Evolutionary conservation across 2,113 vertebrate genomes (phyloP).

Genomic region (Macrotis lagotis): DNA sequence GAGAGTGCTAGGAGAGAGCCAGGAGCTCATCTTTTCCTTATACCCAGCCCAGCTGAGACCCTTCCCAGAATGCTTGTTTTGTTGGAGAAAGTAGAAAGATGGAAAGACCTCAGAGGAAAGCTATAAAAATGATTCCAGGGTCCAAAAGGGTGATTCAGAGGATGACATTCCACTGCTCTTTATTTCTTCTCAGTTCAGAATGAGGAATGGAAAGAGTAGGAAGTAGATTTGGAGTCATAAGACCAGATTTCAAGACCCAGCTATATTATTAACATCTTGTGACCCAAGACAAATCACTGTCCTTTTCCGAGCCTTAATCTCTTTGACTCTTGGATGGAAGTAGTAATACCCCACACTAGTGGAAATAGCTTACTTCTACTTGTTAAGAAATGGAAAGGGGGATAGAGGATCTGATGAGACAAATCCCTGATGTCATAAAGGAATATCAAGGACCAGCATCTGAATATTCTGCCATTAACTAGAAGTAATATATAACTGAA

Average conservation of each 20-base stretch:
- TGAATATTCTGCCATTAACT: background rate
- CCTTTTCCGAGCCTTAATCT: background rate
- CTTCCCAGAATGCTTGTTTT: background rate
- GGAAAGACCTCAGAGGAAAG: background rate
- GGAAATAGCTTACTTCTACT: background rate
- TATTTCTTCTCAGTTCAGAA: background rate
- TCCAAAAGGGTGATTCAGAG: background rate
- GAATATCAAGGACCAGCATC: background rate
- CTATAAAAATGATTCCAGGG: background rate
- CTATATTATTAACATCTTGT: background rate
- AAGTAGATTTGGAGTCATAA: background rate
- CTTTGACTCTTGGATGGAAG: constrained; percentile 4
- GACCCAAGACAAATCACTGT: background rate
- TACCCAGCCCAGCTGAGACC: background rate
- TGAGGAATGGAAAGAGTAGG: background rate
- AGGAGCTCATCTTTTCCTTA: background rate
- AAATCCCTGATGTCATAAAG: background rate
- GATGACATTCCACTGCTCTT: background rate
- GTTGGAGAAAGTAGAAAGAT: background rate
- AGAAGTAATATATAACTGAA: background rate
- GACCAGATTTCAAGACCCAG: background rate
- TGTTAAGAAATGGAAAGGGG: background rate
- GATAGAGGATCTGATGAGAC: background rate
- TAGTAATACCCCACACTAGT: background rate
- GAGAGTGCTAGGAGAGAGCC: background rate